These are phyloP conservation scores for Pentalonia nigronervosa DNA, from an alignment of 1,140 invertebrate genomes.

Conservation along the genomic window DNA sequence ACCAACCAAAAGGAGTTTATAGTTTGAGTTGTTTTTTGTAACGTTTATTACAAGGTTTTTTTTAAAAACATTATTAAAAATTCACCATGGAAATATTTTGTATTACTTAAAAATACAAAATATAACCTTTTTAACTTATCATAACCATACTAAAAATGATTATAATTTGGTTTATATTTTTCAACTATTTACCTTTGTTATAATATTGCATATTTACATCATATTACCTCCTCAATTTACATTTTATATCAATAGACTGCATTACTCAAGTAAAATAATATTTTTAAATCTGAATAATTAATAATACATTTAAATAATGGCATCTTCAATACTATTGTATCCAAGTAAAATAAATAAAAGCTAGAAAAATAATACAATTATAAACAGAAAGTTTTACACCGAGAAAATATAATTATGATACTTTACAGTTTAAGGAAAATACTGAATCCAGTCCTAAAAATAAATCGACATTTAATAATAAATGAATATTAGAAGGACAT, in stretches of 20 bases:
- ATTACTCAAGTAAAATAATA: background rate
- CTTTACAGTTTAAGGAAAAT: background rate
- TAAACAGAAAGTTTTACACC: background rate
- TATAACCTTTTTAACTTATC: background rate
- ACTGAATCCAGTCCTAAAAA: background rate
- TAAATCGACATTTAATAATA: background rate
- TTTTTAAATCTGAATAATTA: background rate
- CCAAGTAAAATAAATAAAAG: background rate
- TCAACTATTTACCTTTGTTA: background rate
- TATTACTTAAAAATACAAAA: background rate
- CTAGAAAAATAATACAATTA: background rate
- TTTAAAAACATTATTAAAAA: background rate
- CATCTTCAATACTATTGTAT: background rate
- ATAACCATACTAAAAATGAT: background rate
- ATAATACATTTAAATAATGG: background rate
- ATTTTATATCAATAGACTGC: background rate
- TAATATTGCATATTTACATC: background rate
- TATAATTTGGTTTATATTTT: background rate
- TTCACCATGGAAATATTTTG: background rate
- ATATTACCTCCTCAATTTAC: background rate
- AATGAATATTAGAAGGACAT: background rate
- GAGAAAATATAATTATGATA: background rate
- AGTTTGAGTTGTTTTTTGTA: background rate
- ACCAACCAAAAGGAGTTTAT: background rate
- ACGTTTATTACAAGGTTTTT: background rate